These are phyloP conservation scores for Peromyscus melanophrys DNA, from an alignment of 2,797 vertebrate species.

Conservation along the genomic window DNA sequence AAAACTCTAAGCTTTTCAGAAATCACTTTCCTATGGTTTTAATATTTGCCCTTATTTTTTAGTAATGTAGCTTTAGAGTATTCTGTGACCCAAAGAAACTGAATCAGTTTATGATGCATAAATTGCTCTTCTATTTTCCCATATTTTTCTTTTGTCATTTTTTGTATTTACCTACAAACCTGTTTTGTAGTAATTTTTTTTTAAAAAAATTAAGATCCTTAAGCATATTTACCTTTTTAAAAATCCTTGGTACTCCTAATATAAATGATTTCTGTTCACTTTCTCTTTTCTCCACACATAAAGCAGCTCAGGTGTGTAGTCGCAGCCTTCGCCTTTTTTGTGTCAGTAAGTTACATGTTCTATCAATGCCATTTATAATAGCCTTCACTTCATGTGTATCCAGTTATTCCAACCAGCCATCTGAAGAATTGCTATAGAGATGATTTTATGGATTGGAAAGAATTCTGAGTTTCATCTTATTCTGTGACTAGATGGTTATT, in stretches of 20 bases:
- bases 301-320: neutral
- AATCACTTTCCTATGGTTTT: slow-evolving; percentile 17
- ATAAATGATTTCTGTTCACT: neutral
- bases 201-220: neutral
- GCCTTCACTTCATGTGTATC: neutral
- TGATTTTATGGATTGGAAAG: slow-evolving; percentile 12
- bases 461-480: neutral
- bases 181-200: slow-evolving; percentile 11
- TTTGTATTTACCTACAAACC: neutral
- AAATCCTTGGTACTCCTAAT: neutral
- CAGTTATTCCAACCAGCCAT: neutral
- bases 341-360: slow-evolving; percentile 32
- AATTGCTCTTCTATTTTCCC: neutral
- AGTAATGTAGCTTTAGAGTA: neutral
- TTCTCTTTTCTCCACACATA: slow-evolving; percentile 12
- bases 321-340: neutral
- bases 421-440: neutral
- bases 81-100: neutral
- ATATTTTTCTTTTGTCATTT: neutral
- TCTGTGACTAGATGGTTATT: neutral
- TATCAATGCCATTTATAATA: slow-evolving; percentile 29
- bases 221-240: neutral
- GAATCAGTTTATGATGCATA: neutral
- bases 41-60: slow-evolving; percentile 13
- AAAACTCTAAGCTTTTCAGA: neutral